These are phyloP conservation scores for Parelbella ahira DNA, from an alignment of 2,888 invertebrate species.

Conservation along the genomic window DNA sequence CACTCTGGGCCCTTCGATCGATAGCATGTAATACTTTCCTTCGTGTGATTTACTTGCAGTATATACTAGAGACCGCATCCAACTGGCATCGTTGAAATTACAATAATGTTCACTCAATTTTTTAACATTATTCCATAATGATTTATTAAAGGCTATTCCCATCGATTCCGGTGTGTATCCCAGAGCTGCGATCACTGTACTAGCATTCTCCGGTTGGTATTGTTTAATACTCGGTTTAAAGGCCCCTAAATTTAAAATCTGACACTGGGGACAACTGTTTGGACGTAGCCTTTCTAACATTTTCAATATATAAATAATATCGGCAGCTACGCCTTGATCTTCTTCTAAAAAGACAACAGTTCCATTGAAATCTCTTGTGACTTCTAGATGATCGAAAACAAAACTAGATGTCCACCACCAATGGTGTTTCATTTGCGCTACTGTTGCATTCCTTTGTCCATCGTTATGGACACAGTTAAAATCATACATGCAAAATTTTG, in stretches of 20 bases:
- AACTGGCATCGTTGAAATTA: constrained; percentile 42
- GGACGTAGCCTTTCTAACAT: constrained; percentile 31
- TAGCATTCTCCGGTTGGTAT: constrained; percentile 28
- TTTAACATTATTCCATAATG: constrained; percentile 42
- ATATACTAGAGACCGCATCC: constrained; percentile 43
- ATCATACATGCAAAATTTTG: constrained; percentile 34
- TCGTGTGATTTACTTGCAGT: constrained; percentile 32
- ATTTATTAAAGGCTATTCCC: constrained; percentile 45
- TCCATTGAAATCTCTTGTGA: constrained; percentile 38
- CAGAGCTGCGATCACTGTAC: constrained; percentile 36
- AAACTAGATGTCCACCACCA: constrained; percentile 54
- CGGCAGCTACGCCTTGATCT: constrained; percentile 42
- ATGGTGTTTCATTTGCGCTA: constrained; percentile 44
- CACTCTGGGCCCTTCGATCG: constrained; percentile 41
- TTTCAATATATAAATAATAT: constrained; percentile 40
- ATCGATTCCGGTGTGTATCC: constrained; percentile 30
- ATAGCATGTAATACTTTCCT: constrained; percentile 33
- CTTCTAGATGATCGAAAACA: constrained; percentile 42
- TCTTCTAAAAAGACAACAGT: constrained; percentile 33
- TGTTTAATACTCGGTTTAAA: constrained; percentile 29
- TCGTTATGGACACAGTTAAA: constrained; percentile 34
- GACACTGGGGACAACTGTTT: constrained; percentile 39
- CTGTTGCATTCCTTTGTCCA: constrained; percentile 30
- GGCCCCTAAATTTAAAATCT: constrained; percentile 43
- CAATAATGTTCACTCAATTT: constrained; percentile 38